Base-by-base conservation (phyloP, 2,888 invertebrate genomes). In the Volucella inflata region DNA sequence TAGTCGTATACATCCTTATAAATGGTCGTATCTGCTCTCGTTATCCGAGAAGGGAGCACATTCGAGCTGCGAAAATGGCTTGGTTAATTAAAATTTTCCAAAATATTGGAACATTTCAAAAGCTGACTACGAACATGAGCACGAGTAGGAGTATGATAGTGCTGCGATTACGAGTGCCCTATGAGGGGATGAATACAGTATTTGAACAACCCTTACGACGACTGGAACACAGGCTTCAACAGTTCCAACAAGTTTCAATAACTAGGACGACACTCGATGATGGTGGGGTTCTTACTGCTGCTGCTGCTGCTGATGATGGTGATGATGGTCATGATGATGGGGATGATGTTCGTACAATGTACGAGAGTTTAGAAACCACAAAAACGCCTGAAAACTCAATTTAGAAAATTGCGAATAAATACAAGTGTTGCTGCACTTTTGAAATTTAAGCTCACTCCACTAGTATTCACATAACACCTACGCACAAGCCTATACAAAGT, bases 51-150 rank as follows among this genome's bases (percentile, higher is more conserved):
- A 64, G 21, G 4, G 38, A 57, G 40, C 40, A 64, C 55, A 71
- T 36, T 64, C 68, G 11, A 64, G 62, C 44, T 68, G 53, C 78
- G 53, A 68, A 74, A 67, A 68, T 68, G 17, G 74, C 16, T 59
- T 40, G 68, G 83, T 83, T 83, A 83, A 78, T 78, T 83, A 78
- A 78, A 83, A 78, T 70, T 74, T 57, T 38, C 50, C 68, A 67
- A 78, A 78, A 83, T 83, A 83, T 83, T 74, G 50, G 51, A 83
- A 71, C 74, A 70, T 59, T 83, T 74, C 51, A 50, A 55, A 60
- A 46, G 53, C 57, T 59, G 60, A 55, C 59, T 17, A 21, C 46
- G 21, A 48, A 8, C 2, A 60, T 10, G 46, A 36, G 36, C 21
- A 74, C 16, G 11, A 16, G 4, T 44, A 40, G n/a, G 38, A 65